Evolutionary conservation across 2,113 vertebrate genomes (phyloP).

Genomic region (Azemiops feae): DNA sequence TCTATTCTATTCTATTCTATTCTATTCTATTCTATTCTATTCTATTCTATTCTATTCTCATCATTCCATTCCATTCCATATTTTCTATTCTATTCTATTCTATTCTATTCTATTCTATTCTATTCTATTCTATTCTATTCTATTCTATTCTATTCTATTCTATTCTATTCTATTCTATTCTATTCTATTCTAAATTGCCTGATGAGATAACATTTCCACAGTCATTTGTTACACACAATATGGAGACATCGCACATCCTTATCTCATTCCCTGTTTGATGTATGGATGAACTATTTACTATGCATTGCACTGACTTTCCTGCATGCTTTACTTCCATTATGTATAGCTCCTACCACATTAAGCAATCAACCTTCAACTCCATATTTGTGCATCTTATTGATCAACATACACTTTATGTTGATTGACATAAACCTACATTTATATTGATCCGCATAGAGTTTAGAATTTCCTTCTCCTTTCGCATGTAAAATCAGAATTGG

Average conservation of each 20-base stretch:
- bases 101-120: too few relatives aligned
- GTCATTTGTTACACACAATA: neutral
- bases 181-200: too few relatives aligned
- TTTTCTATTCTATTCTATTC: too few relatives aligned
- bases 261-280: neutral
- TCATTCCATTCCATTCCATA: too few relatives aligned
- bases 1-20: too few relatives aligned
- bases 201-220: neutral
- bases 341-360: neutral
- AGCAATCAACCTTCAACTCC: neutral
- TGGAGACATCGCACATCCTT: neutral
- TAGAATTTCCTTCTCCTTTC: neutral
- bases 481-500: neutral
- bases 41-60: too few relatives aligned
- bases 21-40: neutral
- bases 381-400: neutral
- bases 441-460: neutral
- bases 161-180: too few relatives aligned
- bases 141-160: too few relatives aligned
- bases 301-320: neutral
- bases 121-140: too few relatives aligned
- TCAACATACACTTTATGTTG: neutral
- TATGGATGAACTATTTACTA: neutral
- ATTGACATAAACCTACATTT: neutral
- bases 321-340: neutral